phyloP scores from a whole-genome alignment of 2,113 vertebrate species.

The Pardalotus punctatus region DNA sequence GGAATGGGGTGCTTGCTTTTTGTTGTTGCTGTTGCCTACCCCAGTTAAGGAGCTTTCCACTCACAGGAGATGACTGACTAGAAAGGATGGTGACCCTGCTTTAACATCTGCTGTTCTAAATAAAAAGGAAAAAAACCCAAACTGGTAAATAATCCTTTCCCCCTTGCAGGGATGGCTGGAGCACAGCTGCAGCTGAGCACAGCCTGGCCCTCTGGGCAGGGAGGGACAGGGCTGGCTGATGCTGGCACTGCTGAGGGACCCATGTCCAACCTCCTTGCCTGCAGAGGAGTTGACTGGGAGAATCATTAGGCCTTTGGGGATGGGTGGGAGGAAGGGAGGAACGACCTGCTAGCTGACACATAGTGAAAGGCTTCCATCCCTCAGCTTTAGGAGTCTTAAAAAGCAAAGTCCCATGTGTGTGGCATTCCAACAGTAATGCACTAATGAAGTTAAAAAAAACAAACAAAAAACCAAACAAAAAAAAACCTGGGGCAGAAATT shows the following conservation, averaged over 20 bases:
- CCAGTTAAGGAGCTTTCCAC: background rate
- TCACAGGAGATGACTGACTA: background rate
- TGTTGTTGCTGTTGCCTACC: background rate
- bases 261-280: background rate
- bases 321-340: slow-evolving; percentile 9
- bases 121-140: background rate
- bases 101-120: background rate
- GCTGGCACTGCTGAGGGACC: slow-evolving; percentile 6
- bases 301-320: slow-evolving; percentile 29
- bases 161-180: background rate
- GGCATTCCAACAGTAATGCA: background rate
- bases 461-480: too few species aligned
- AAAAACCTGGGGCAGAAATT: background rate
- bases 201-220: slow-evolving; percentile 14
- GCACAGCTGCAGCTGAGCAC: background rate
- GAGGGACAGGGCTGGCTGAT: background rate
- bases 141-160: background rate
- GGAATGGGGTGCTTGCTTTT: background rate
- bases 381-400: slow-evolving; percentile 19
- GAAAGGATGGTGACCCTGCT: background rate
- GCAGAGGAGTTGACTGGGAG: background rate
- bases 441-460: background rate
- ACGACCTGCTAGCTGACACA: background rate
- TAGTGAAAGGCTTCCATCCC: slow-evolving; percentile 37
- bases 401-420: background rate